Base-by-base conservation (phyloP, 1,140 invertebrate species). In the Cotesia glomerata region DNA sequence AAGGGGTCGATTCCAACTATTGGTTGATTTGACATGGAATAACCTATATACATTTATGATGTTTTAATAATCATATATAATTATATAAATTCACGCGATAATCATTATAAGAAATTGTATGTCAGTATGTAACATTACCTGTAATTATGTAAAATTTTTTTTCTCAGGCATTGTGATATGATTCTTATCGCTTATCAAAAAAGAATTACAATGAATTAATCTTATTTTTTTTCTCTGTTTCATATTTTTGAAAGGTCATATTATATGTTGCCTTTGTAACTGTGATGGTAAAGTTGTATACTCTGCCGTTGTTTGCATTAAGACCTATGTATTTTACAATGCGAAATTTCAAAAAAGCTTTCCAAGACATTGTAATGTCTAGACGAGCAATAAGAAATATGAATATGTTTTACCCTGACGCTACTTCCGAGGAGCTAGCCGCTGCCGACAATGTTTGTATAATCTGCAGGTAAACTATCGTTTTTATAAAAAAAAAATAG, bases 251-350 rank as follows among this genome's bases (percentile, higher is more conserved):
- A n/a, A 90, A 95, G 87, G 97, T 99, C 32, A 87, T 97, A 5
- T 88, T 99, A 1, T 99, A 99, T 84, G 88, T 98, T 58, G 89
- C 94, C 16, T 99, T 99, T 86, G 95, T 99, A 69, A 90, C 94
- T 13, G 95, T 99, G 56, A 99, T 99, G 98, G 93, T 99, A 2
- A 92, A 95, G 84, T 95, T 99, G 68, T 99, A 99, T 83, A 99
- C 98, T 4, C 90, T 99, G 84, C 98, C 98, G 61, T 88, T 99
- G 74, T 99, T 99, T 89, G 97, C 98, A 18, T 96, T 99, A 84
- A 90, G 98, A 80, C 98, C 98, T 18, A 99, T 99, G 95, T 99
- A 99, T 88, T 94, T 99, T 79, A 97, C 98, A 14, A 93, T 99
- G 88, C 92, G 97, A 84, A 94, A 97, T 78, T 99, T 99, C 87